Base-by-base conservation (phyloP, 2,797 vertebrate species). In the Salmo trutta region DNA sequence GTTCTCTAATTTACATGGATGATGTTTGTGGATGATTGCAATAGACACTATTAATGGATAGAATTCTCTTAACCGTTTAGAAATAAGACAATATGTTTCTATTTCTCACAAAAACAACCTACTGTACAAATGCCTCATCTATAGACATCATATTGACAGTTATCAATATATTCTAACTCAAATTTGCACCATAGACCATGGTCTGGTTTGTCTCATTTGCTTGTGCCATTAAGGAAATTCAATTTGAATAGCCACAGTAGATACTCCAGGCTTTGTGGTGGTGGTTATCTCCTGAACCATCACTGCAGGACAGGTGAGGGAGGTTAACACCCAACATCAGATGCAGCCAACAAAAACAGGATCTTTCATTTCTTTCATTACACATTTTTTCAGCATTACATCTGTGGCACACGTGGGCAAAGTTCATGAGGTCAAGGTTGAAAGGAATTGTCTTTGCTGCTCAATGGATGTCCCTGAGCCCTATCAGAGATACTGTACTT, bases 161-260 rank as follows among this genome's bases (percentile, higher is more conserved):
- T 47, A 47, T 47, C 10, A 47, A 47, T 68, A 29, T 33, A 16
- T 68, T 64, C 21, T 1, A 3, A 21, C 59, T 62, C 59, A 67
- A 17, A 31, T 67, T 2, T 67, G 66, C 66, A 17, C 29, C 66
- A 17, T 47, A 47, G 41, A 47, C 41, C 41, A 47, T 47, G 41
- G 41, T 19, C 56, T 59, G 56, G 56, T 59, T 59, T 33, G 66
- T 31, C 27, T 33, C 8, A 68, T 68, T 68, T 68, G 29, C 66
- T 68, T 68, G 29, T 68, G 16, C 66, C 66, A 16, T 68, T 68
- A 27, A 68, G 66, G 66, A 68, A 68, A 68, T 19, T 8, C 5
- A 36, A 68, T 68, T 68, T 33, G 66, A 68, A 68, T 68, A 68
- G 29, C 59, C 5, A 68, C 16, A 16, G 41, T 68, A 68, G 15